Conservation (phyloP, 2,888 invertebrate genomes). For the Microctonus hyperodae region DNA sequence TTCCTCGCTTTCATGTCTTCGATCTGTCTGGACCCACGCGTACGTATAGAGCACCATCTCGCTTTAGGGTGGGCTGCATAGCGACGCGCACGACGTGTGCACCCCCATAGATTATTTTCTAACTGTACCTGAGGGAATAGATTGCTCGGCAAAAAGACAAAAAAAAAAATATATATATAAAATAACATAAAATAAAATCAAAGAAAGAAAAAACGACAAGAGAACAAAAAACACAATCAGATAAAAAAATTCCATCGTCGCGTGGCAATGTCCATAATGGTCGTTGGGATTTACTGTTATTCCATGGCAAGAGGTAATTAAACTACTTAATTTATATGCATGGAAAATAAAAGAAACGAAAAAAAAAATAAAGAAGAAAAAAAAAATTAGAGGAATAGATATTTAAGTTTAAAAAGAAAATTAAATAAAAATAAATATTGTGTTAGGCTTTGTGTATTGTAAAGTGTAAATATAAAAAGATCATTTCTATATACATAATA, state of each 20-base stretch:
- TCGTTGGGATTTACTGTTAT: slow-evolving; percentile 4
- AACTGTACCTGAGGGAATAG: slow-evolving; percentile 31
- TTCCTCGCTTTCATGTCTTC: neutral
- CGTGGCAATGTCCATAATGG: neutral
- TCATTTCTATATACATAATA: too few species aligned
- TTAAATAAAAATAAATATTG: neutral
- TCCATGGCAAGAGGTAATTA: neutral
- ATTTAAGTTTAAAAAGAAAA: neutral
- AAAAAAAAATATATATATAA: too few species aligned
- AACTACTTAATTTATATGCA: neutral
- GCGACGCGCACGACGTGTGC: neutral
- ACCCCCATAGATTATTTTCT: slow-evolving; percentile 30
- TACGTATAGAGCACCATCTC: neutral
- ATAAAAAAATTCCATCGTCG: slow-evolving; percentile 2
- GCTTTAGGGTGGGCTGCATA: neutral
- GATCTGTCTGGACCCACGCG: neutral
- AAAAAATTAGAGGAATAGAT: neutral
- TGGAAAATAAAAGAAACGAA: neutral
- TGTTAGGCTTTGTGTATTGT: neutral
- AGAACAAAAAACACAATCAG: slow-evolving; percentile 3
- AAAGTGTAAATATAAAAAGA: neutral
- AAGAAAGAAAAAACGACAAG: neutral
- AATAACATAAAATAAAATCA: too few species aligned
- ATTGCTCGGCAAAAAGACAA: neutral
- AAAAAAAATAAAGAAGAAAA: neutral